Base-by-base conservation (phyloP, 1,140 invertebrate genomes). In the Solenopsis invicta region DNA sequence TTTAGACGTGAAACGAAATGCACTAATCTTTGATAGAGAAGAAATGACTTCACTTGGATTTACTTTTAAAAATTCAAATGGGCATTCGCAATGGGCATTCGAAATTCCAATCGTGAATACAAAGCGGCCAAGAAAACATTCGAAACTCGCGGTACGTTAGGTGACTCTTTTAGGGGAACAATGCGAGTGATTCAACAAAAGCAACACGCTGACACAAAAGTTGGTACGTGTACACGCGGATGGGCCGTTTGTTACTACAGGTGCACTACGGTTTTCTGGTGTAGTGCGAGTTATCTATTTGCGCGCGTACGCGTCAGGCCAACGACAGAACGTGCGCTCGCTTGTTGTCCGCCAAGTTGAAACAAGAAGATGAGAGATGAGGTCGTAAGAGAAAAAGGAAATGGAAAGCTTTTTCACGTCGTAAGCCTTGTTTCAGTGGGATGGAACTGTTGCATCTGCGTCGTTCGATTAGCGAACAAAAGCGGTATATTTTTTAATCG, bases 111-210 rank as follows among this genome's bases (percentile, higher is more conserved):
- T 75, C 82, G 34, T 13, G 34, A 54, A 50, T 13, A 41, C n/a
- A 76, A 6, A 1, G 12, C 6, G 52, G 9, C 13, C n/a, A 85
- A 78, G 48, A 78, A 85, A 85, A 85, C 9, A 48, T 77, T 66
- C 12, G 1, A 56, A 74, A 61, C 24, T 77, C 52, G 21, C 52
- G 21, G 21, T 24, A 54, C 54, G 66, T 87, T 81, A 41, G 77
- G 59, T 45, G 48, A 50, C n/a, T 82, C 77, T 71, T 71, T 87
- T 82, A 75, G 45, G 16, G 62, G 84, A 52, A 90, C 87, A 90
- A 88, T 90, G 69, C 62, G 50, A 61, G 45, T 62, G 71, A 45
- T 87, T 88, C 69, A 87, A 90, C 89, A 88, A 90, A 90, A 88
- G 87, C 69, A 80, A 37, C 34, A 24, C 64, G n/a, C 61, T 50